Evolutionary conservation across 2,888 invertebrate species (phyloP), one percentile per base, ranked within the genome.

Genomic region (Atethmia centrago): DNA sequence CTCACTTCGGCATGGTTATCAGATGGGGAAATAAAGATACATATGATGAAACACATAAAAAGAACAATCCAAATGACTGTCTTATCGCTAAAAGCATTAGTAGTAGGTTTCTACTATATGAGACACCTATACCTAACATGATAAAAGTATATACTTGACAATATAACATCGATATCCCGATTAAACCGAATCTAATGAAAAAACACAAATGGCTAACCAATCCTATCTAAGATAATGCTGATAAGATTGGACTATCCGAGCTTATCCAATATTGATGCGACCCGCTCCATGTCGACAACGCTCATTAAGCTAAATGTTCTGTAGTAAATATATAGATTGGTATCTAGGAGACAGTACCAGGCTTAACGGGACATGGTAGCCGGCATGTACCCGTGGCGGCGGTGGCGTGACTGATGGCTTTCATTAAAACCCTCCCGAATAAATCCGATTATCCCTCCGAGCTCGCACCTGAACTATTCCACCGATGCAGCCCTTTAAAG

Each of bases 401-500:
- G 85, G 84, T 69, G 77, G 59, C 85, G 87, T 91, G 88, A 91
- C 87, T 86, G 88, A 91, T 91, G 86, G 87, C 87, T 89, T 91
- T 91, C 91, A 90, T 91, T 91, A 90, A 88, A 90, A 88, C 87
- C 88, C 84, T 83, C 84, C 74, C 81, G 84, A 89, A 88, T 87
- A 90, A 87, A 85, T 85, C 79, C 84, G 88, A 88, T 89, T 88
- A 90, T 90, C 88, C 87, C 84, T 88, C 79, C 68, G 74, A 85
- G 79, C 81, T 86, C 83, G 84, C 89, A 89, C 89, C 90, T 88
- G 87, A 88, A 88, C 86, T 90, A 86, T 87, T 83, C 77, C 77
- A 72, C 73, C 55, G 42, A 76, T 77, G 73, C 63, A 79, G 74
- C 74, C 74, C 78, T 85, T 83, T 74, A 79, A 82, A 79, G n/a